Base-by-base conservation (phyloP, 2,113 vertebrate species). In the Cebus imitator region DNA sequence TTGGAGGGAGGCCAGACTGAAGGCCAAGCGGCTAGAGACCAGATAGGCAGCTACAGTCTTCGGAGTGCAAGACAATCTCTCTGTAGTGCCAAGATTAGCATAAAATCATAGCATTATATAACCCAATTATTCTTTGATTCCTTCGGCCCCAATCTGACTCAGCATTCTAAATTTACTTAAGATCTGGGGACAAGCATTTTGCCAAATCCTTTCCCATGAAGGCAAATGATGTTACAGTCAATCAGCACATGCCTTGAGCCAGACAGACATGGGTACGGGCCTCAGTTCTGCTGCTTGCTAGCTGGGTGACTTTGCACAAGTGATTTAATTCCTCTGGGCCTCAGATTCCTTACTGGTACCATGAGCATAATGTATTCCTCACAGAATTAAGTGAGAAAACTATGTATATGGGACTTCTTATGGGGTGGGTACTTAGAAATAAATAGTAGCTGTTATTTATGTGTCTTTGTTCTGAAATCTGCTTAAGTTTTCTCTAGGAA, bases 81-180 rank as follows among this genome's bases (percentile, higher is more conserved):
- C 40, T 45, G 92, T 9, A 2, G 78, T 89, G 90, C 95, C 95
- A 97, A 92, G 70, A 95, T 86, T 93, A 95, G 83, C 86, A 57
- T 68, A 94, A 97, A 94, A 92, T 32, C 80, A 91, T 92, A 94
- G 32, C 87, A 87, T 93, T 96, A 61, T 92, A 85, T 75, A 93
- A 58, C 66, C 64, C 90, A 94, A 79, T 95, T 95, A 73, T 70
- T 75, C 80, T 93, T 94, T 96, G 87, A 88, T 95, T 97, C 66
- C 83, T 93, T 76, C 35, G 58, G 52, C 52, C 35, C 64, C 25
- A 45, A 13, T 72, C 84, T 96, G 95, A 97, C 92, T 95, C 90
- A 93, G 96, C 93, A 79, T 84, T 94, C 88, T 96, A 94, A 70
- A 82, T 90, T 91, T 84, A 87, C 91, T 91, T 73, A 94, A 95